A percentile compares a stretch with the other conserved stretches of the same genome.
phyloP scores from a whole-genome alignment of 2,888 invertebrate genomes.

The Horisme vitalbata region DNA sequence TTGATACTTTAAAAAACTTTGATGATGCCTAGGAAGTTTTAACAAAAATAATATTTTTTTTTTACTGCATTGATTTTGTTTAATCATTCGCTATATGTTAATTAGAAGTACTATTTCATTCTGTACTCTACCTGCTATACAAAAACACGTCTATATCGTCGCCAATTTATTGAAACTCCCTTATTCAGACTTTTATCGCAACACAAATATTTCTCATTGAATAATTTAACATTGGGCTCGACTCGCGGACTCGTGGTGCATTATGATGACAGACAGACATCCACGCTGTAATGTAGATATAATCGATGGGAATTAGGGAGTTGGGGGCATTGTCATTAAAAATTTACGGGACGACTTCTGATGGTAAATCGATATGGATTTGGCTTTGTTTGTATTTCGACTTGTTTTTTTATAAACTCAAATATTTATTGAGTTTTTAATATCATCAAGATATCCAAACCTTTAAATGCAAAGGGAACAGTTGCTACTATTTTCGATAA shows the following conservation, averaged over 20 bases:
- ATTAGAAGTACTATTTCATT: too few species aligned
- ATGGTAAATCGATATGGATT: slow-evolving; percentile 68
- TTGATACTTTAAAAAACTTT: too few species aligned
- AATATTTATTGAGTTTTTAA: too few species aligned
- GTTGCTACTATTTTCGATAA: too few species aligned
- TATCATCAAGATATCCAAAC: too few species aligned
- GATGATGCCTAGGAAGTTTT: too few species aligned
- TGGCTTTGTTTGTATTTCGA: slow-evolving; percentile 16
- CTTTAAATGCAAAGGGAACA: too few species aligned
- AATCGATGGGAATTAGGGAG: slow-evolving; percentile 66
- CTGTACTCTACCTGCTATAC: too few species aligned
- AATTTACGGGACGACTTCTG: slow-evolving; percentile 66
- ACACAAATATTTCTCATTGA: slow-evolving; percentile 29
- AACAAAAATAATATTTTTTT: too few species aligned
- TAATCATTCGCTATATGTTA: too few species aligned
- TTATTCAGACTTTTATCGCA: slow-evolving; percentile 6
- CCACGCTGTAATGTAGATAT: slow-evolving; percentile 52
- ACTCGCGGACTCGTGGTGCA: slow-evolving; percentile 39
- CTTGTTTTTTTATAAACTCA: neutral
- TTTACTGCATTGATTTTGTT: too few species aligned
- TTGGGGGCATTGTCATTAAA: slow-evolving; percentile 60
- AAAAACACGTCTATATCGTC: too few species aligned
- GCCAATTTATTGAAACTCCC: neutral
- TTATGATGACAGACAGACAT: slow-evolving; percentile 50
- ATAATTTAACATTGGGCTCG: slow-evolving; percentile 37